Evolutionary conservation across 1,140 invertebrate species (phyloP).

Genomic region (Drosophila pallidifrons): DNA sequence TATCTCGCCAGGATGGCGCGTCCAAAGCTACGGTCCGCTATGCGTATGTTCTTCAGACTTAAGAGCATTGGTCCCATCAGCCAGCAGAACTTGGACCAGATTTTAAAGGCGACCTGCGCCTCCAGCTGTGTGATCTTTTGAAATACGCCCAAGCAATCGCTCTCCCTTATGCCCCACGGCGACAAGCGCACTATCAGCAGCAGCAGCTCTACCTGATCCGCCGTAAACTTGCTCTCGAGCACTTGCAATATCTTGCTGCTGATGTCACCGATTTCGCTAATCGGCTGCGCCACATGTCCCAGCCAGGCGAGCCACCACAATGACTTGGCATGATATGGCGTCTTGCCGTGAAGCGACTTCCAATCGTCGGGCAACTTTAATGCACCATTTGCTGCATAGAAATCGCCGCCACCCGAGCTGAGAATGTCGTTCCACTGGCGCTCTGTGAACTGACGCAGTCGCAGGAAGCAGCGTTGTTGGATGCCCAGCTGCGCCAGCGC

Average conservation of each 20-base stretch:
- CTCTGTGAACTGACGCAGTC: conserved; percentile 77
- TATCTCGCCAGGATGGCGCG: conserved; percentile 76
- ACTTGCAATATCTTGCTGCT: conserved; percentile 71
- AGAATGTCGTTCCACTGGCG: conserved; percentile 84
- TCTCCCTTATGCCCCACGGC: conserved; percentile 78
- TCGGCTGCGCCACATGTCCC: conserved; percentile 74
- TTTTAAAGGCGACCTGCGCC: conserved; percentile 82
- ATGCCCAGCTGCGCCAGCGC: conserved; percentile 75
- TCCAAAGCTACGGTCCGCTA: conserved; percentile 79
- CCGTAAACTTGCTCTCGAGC: conserved; percentile 74
- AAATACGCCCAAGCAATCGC: conserved; percentile 80
- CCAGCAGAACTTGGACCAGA: conserved; percentile 85
- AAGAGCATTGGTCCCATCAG: conserved; percentile 84
- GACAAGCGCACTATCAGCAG: conserved; percentile 76
- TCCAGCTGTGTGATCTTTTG: conserved; percentile 78
- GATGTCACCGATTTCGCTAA: conserved; percentile 75
- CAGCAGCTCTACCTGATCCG: conserved; percentile 75
- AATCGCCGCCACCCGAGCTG: conserved; percentile 80
- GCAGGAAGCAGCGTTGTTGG: conserved; percentile 76
- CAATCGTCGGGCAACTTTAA: conserved; percentile 81
- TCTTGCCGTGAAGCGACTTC: conserved; percentile 79
- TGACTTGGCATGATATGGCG: conserved; percentile 82
- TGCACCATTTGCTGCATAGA: conserved; percentile 82
- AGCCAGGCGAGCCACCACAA: conserved; percentile 84
- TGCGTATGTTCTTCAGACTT: conserved; percentile 78